Base-by-base conservation (phyloP, 2,797 vertebrate species). In the Melanogrammus aeglefinus region DNA sequence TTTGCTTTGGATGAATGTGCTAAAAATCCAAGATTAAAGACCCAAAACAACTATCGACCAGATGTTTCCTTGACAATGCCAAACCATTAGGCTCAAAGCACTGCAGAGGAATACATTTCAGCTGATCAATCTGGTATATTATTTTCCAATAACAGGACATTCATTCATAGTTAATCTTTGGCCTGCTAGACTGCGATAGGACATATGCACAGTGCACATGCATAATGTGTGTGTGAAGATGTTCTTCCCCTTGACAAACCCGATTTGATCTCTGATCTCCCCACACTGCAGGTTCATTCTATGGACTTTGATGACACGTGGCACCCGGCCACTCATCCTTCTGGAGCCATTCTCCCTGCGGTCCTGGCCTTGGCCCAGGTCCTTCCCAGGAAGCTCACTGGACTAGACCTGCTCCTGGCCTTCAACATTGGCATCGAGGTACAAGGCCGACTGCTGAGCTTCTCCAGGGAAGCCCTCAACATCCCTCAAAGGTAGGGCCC, bases 221-320 rank as follows among this genome's bases (percentile, higher is more conserved):
- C 41, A 44, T 44, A 44, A 3, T 13, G 41, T 36, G 10, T 44
- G 3, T 21, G 47, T 18, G 47, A 57, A 57, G 4, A 21, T 57
- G 16, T 18, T 57, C 47, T 57, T 57, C 18, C 16, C 18, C 47
- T 3, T 10, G 47, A 18, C 47, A 18, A 51, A 16, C 16, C 47
- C 47, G 16, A 18, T 21, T 21, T 6, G 16, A 18, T 6, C 3
- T 57, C 16, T 57, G 47, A 57, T 57, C 18, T 21, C 47, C 47
- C 16, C 6, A 44, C 12, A 5, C 77, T 51, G 0, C 76, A 99
- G 97, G 94, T 97, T 76, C 97, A 99, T 89, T 96, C 97, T 13
- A 98, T 99, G 97, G 97, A 98, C 84, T 99, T 97, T 90, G 97
- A 98, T 0, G 97, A 99, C 87, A 99, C 96, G 0, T 99, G 97